These are phyloP conservation scores for Picus viridis DNA, from an alignment of 2,797 vertebrate species.

Conservation along the genomic window DNA sequence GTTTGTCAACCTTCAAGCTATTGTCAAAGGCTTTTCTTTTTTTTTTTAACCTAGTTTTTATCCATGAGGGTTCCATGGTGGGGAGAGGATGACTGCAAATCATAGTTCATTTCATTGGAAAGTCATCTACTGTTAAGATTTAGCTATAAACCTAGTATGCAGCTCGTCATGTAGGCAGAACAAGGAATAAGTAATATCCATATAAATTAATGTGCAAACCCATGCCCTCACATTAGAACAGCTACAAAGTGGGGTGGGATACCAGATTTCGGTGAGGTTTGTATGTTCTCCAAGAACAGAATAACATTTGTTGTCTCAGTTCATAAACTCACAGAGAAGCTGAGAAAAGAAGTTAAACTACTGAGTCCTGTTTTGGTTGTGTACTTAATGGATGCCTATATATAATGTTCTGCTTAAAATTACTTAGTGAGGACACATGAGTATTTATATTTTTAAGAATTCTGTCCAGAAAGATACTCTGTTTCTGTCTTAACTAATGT, in stretches of 20 bases:
- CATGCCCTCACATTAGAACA: background rate
- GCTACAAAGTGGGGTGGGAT: background rate
- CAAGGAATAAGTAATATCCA: background rate
- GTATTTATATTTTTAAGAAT: background rate
- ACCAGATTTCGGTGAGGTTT: background rate
- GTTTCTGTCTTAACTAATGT: background rate
- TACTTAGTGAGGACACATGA: background rate
- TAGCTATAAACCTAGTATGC: rapidly evolving
- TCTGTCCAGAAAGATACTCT: background rate
- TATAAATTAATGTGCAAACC: background rate
- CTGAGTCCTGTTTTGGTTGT: background rate
- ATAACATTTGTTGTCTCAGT: background rate
- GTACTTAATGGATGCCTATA: background rate
- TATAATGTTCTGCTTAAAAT: background rate
- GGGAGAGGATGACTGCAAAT: background rate
- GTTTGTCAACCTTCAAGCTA: background rate
- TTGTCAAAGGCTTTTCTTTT: background rate
- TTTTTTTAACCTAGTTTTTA: background rate
- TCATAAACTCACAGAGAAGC: background rate
- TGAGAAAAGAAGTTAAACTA: background rate
- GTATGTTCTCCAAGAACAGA: background rate
- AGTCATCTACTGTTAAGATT: background rate
- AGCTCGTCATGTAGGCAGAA: background rate
- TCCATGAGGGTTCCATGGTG: rapidly evolving
- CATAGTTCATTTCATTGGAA: background rate